Evolutionary conservation across 2,113 vertebrate species (phyloP).

Genomic region (Rhynchomys soricoides): DNA sequence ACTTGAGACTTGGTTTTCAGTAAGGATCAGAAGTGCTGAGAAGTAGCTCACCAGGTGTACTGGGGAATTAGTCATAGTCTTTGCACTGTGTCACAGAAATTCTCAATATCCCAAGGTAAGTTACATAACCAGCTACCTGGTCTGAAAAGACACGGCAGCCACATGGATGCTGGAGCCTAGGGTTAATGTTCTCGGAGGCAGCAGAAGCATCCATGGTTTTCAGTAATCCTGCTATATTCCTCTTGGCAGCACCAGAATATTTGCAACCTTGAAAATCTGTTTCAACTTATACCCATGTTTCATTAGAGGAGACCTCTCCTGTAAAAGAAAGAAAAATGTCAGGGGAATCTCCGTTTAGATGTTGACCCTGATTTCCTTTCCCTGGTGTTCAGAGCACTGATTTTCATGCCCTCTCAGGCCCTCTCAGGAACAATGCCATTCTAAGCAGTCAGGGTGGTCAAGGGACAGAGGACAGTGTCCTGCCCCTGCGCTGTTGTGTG

Average conservation of each 20-base stretch:
- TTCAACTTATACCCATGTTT: neutral
- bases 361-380: neutral
- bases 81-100: neutral
- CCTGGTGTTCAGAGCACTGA: neutral
- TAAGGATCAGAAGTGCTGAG: neutral
- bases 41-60: neutral
- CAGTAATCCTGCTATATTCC: neutral
- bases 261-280: constrained; percentile 1
- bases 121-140: neutral
- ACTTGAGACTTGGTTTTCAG: neutral
- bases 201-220: neutral
- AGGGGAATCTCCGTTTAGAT: neutral
- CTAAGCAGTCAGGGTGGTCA: neutral
- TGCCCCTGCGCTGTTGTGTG: neutral
- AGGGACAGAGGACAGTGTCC: neutral
- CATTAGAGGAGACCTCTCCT: constrained; percentile 28
- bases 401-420: neutral
- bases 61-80: neutral
- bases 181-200: neutral
- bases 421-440: neutral
- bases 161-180: neutral
- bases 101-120: neutral
- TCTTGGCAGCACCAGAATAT: neutral
- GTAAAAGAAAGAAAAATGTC: neutral
- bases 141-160: neutral